Evolutionary conservation across 92 coral and sea anemone genomes (phyloP), one percentile per base, ranked within the genome.

Genomic region (Palythoa grandiflora): DNA sequence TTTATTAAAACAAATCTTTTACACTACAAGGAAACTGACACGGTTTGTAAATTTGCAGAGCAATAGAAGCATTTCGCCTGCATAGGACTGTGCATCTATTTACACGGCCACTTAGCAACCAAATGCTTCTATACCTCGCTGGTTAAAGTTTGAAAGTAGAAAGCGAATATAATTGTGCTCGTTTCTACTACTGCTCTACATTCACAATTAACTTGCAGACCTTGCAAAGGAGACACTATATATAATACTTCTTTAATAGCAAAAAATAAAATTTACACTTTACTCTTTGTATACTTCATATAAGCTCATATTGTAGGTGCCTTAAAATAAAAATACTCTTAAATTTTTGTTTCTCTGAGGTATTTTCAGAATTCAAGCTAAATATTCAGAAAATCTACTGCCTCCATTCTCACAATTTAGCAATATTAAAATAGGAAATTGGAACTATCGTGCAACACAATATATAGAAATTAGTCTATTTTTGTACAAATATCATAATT

Each of bases 201-300:
- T 53, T 77, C 63, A 77, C 61, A 77, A 77, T 77, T 35, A 70
- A 47, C 73, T 81, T 81, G 86, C 86, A 65, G 86, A 50, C 52
- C 44, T 80, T 81, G 74, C 86, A 81, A 81, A 65, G 85, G 75
- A 47, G 75, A 81, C 3, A 52, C 74, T 65, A 81, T 81, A 89
- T 92, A 92, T 92, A 89, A 66, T 88, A 91, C 92, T 88, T 90
- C 91, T 95, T 95, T 95, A 94, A 95, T 95, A 95, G 98, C 98
- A 95, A 95, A 95, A 95, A 95, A 95, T 95, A 95, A 95, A 95
- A 95, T 95, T 91, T 95, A 95, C 98, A 95, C 94, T 93, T 93
- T 90, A 90, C 48, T 90, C 87, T 90, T 87, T 95, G 94, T 91
- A 93, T 91, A 74, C 87, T 89, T 80, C 94, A 91, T 95, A 95